Evolutionary conservation across 1,140 invertebrate species (phyloP).

Genomic region (Trichonephila inaurata): DNA sequence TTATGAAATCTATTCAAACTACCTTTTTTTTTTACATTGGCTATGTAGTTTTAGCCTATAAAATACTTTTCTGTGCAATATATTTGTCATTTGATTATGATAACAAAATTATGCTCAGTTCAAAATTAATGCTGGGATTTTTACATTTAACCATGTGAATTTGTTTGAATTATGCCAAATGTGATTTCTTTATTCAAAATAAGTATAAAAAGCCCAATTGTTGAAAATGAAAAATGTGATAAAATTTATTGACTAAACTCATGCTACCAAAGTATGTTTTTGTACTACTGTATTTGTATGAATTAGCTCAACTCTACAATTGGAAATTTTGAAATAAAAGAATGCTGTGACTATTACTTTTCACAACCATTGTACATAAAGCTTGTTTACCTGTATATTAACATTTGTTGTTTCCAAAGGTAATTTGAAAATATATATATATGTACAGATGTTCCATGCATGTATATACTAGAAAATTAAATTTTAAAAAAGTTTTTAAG

Average conservation of each 20-base stretch:
- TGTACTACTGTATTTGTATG: neutral
- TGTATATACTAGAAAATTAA: slow-evolving; percentile 17
- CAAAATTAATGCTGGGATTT: too few species aligned
- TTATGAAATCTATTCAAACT: too few species aligned
- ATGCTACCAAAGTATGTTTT: neutral
- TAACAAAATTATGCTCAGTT: too few species aligned
- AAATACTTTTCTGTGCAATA: too few species aligned
- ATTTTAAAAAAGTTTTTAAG: slow-evolving; percentile 42
- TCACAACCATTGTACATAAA: neutral
- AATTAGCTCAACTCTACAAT: neutral
- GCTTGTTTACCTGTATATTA: neutral
- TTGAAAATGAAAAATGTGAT: neutral
- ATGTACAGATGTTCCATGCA: neutral
- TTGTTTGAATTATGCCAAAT: too few species aligned
- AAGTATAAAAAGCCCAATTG: too few species aligned
- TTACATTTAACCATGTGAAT: too few species aligned
- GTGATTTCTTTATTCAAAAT: too few species aligned
- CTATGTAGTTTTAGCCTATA: too few species aligned
- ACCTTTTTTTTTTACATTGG: too few species aligned
- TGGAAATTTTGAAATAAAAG: neutral
- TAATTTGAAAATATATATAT: neutral
- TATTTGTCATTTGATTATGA: too few species aligned
- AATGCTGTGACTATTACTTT: neutral
- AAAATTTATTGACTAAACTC: too few species aligned
- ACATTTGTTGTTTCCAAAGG: neutral